phyloP scores from a whole-genome alignment of 2,113 vertebrate species.

The Burhinus bistriatus region DNA sequence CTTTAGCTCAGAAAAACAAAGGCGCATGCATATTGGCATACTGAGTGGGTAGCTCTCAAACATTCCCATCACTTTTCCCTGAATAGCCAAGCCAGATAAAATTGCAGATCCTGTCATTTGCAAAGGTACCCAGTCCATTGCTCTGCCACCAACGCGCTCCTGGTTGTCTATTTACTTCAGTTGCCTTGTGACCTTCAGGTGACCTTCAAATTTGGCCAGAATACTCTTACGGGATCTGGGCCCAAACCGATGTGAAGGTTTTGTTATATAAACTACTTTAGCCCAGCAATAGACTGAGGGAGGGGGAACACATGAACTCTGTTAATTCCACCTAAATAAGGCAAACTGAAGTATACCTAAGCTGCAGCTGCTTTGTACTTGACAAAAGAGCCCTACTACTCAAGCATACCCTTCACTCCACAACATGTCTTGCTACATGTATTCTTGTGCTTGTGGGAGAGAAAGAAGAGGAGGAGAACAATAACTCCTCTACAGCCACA shows the following conservation, averaged over 20 bases:
- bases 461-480: neutral
- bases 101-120: neutral
- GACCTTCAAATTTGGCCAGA: neutral
- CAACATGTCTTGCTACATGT: neutral
- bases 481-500: neutral
- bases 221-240: neutral
- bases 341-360: neutral
- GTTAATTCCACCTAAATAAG: neutral
- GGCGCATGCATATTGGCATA: neutral
- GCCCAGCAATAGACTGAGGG: neutral
- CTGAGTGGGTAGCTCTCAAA: neutral
- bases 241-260: neutral
- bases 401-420: neutral
- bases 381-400: neutral
- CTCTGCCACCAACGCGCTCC: neutral
- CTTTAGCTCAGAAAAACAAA: conserved; percentile 9
- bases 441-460: neutral
- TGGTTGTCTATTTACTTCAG: neutral
- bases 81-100: neutral
- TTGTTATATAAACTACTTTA: neutral
- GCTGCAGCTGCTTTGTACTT: neutral
- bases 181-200: neutral
- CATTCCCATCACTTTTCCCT: neutral
- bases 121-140: neutral
- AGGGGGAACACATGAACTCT: neutral